Base-by-base conservation (phyloP, 2,888 invertebrate genomes). In the Gibbula magus region DNA sequence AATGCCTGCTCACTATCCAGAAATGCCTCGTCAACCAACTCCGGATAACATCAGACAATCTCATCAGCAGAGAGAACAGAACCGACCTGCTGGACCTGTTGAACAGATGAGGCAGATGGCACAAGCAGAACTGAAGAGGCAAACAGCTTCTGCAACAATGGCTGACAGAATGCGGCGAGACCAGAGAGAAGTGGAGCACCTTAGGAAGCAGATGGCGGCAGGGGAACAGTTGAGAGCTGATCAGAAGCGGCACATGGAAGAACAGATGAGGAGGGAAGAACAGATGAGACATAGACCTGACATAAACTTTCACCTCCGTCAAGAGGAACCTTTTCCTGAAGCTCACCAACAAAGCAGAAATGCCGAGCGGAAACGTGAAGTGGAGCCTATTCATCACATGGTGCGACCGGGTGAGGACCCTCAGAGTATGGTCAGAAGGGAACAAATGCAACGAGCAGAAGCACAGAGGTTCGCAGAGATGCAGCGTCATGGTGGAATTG, bases 341-440 rank as follows among this genome's bases (percentile, higher is more conserved):
- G 82, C 78, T 52, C 80, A 82, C 25, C 83, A 79, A 56, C 79
- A 77, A 75, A 81, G 25, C 75, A 53, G 52, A 52, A 77, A 20
- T 70, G 78, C 18, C 74, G 81, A 70, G 74, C 70, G 52, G 25
- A 79, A 20, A 73, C 81, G 79, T 66, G 53, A 83, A 45, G 78
- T 18, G 29, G 29, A 53, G 16, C 29, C 20, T n/a, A 25, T 51
- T 7, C 75, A 20, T 8, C 75, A 52, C 32, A 54, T 54, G 54
- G 35, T 52, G 25, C 53, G 35, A 18, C 16, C 75, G 7, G 18
- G 20, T 20, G 75, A 51, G 4, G 75, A 51, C n/a, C 51, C 75
- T n/a, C 53, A 52, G 32, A 32, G 25, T 32, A 53, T 29, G 13
- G 53, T 54, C 54, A 8, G 75, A 29, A 52, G 54, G 8, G 53